phyloP scores from a whole-genome alignment of 2,113 vertebrate species.

The Hypomesus transpacificus region DNA sequence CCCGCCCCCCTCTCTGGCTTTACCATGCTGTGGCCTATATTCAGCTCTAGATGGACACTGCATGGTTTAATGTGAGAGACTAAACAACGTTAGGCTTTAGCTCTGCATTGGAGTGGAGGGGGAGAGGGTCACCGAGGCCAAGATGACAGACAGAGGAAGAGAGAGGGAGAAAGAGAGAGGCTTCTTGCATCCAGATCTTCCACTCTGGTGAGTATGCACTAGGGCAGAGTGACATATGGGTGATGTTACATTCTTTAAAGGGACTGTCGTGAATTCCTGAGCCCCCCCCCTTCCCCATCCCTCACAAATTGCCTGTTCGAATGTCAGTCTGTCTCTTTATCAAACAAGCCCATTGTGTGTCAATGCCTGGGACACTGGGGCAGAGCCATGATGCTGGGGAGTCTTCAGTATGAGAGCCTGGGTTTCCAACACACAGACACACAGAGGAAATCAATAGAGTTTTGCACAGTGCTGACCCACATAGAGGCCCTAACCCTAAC shows the following conservation, averaged over 20 bases:
- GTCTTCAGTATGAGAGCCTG: constrained; percentile 50
- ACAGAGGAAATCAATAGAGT: constrained; percentile 73
- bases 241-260: constrained; percentile 68
- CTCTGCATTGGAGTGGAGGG: constrained; percentile 26
- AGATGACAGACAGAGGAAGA: constrained; percentile 42
- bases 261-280: constrained; percentile 63
- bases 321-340: constrained; percentile 69
- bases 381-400: constrained; percentile 42
- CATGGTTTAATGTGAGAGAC: constrained; percentile 56
- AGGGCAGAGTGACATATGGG: constrained; percentile 69
- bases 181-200: constrained; percentile 63
- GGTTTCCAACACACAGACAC: constrained; percentile 55
- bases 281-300: constrained; percentile 51
- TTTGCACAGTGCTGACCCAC: constrained; percentile 74
- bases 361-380: constrained; percentile 57
- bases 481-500: constrained; percentile 38
- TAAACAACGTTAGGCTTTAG: constrained; percentile 59
- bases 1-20: neutral
- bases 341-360: constrained; percentile 68
- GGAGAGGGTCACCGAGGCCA: constrained; percentile 38
- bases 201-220: constrained; percentile 59
- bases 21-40: constrained; percentile 53
- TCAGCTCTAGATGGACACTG: constrained; percentile 57
- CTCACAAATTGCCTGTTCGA: constrained; percentile 68
- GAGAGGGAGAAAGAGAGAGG: constrained; percentile 23